Evolutionary conservation across 2,888 invertebrate species (phyloP).

Genomic region (Drosophila mettleri): DNA sequence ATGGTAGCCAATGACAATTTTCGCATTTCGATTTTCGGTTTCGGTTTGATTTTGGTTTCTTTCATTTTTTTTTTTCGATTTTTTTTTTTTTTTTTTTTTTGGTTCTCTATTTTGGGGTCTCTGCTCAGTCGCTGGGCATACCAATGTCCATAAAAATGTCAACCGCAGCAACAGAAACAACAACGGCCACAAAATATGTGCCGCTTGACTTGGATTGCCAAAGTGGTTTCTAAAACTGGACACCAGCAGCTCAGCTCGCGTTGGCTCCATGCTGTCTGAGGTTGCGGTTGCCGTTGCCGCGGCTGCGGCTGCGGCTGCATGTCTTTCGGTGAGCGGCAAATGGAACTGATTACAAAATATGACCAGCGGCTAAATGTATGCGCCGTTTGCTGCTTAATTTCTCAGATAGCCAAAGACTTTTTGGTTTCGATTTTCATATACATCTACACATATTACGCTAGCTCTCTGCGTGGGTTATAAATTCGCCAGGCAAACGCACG

Average conservation of each 20-base stretch:
- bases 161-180: conserved; percentile 57
- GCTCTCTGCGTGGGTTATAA: conserved; percentile 72
- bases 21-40: conserved; percentile 49
- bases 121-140: conserved; percentile 61
- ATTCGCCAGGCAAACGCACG: conserved; percentile 62
- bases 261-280: conserved; percentile 75
- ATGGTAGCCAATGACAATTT: conserved; percentile 60
- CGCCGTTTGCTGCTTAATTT: conserved; percentile 78
- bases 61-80: conserved; percentile 1
- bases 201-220: conserved; percentile 74
- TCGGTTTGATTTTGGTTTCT: conserved; percentile 13
- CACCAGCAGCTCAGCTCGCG: conserved; percentile 58
- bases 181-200: conserved; percentile 59
- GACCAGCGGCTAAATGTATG: conserved; percentile 78
- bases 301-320: conserved; percentile 40
- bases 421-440: conserved; percentile 29
- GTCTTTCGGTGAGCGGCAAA: conserved; percentile 73
- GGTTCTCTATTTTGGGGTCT: conserved; percentile 8
- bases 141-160: conserved; percentile 84
- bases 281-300: conserved; percentile 43
- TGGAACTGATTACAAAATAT: conserved; percentile 79
- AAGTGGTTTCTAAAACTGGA: conserved; percentile 77
- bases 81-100: conserved; percentile 5
- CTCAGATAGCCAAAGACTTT: conserved; percentile 56
- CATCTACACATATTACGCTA: conserved; percentile 20